Percentiles rank a stretch among this genome's conserved stretches.
phyloP scores from a whole-genome alignment of 1,140 invertebrate genomes.

The Arctopsyche grandis region DNA sequence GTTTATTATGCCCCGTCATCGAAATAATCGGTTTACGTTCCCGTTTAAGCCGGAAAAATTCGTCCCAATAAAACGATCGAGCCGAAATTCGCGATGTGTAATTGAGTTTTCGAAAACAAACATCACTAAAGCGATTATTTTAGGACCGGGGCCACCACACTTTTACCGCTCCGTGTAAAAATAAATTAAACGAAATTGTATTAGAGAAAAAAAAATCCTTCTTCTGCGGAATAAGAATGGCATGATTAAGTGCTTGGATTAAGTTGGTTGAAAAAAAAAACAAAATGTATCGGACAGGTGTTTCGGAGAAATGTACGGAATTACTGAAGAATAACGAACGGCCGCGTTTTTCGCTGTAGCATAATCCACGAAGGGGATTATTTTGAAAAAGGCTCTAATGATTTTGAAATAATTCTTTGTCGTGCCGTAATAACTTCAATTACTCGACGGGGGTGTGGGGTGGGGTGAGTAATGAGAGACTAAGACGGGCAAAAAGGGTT shows the following conservation, averaged over 20 bases:
- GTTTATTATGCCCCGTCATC: constrained; percentile 3
- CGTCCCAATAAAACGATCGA: constrained; percentile 45
- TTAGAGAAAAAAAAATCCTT: background rate
- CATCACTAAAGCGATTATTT: constrained; percentile 46
- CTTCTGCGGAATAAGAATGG: background rate
- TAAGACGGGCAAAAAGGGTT: constrained; percentile 25
- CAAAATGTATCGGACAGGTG: constrained; percentile 38
- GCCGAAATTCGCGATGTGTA: constrained; percentile 36
- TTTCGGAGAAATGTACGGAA: constrained; percentile 39
- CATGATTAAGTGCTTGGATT: constrained; percentile 24
- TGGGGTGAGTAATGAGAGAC: constrained; percentile 38
- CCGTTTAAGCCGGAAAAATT: constrained; percentile 29
- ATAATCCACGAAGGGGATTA: constrained; percentile 50
- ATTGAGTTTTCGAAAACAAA: constrained; percentile 48
- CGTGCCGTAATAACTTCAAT: constrained; percentile 51
- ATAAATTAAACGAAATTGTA: background rate
- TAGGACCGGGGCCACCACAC: background rate
- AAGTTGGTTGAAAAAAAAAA: constrained; percentile 38
- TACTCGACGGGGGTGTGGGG: background rate
- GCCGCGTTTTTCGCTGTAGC: background rate
- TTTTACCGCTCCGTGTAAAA: background rate
- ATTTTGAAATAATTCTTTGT: constrained; percentile 53
- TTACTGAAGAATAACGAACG: constrained; percentile 10
- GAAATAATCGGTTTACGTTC: constrained; percentile 36
- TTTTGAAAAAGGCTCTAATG: constrained; percentile 50